These are phyloP conservation scores for Drosophila multiciliata DNA, from an alignment of 2,888 invertebrate species.

Conservation along the genomic window DNA sequence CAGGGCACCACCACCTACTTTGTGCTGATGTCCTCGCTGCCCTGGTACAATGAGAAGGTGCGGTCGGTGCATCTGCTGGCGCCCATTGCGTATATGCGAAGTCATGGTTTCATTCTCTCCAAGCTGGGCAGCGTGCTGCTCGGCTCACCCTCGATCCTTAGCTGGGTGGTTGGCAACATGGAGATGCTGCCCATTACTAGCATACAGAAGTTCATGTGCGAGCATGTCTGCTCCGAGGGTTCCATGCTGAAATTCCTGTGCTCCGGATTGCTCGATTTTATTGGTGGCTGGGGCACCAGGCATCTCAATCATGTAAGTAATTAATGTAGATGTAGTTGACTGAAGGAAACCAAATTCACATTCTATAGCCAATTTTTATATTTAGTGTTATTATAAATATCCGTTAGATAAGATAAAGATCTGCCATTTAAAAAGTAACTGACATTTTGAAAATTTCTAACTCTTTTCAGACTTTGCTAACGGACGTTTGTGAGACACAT, in stretches of 20 bases:
- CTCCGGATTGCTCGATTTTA: constrained; percentile 77
- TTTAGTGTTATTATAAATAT: not conserved
- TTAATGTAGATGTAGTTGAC: not conserved
- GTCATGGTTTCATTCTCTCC: constrained; percentile 85
- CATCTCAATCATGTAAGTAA: constrained; percentile 82
- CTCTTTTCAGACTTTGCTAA: constrained; percentile 87
- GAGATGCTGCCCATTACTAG: constrained; percentile 88
- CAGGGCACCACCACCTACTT: constrained; percentile 90
- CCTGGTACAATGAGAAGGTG: constrained; percentile 89
- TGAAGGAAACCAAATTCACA: not conserved
- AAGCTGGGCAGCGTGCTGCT: constrained; percentile 84
- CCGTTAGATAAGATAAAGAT: not conserved
- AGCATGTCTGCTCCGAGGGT: constrained; percentile 87
- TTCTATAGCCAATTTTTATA: not conserved
- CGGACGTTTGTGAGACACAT: constrained; percentile 88
- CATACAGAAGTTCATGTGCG: constrained; percentile 76
- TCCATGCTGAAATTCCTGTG: constrained; percentile 80
- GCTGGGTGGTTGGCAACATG: constrained; percentile 82
- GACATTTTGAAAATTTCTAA: not conserved
- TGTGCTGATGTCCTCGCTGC: constrained; percentile 89
- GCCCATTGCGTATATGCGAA: constrained; percentile 88
- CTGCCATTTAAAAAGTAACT: not conserved
- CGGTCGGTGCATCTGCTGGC: constrained; percentile 89
- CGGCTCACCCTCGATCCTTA: constrained; percentile 77
- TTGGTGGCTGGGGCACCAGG: constrained; percentile 82